These are phyloP conservation scores for Agrotis clavis DNA, from an alignment of 2,888 invertebrate species.

Conservation along the genomic window DNA sequence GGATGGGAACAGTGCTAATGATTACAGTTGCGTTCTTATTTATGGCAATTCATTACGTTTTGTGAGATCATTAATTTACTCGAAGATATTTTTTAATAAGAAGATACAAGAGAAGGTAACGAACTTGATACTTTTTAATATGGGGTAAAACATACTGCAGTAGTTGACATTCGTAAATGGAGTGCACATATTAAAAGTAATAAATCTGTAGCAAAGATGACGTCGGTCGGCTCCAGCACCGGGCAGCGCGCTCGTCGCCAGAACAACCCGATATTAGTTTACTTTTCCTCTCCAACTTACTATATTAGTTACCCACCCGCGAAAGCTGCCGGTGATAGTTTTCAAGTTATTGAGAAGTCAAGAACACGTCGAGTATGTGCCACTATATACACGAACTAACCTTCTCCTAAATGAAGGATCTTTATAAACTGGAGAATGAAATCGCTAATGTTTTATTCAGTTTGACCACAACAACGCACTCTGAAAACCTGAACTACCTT, in stretches of 20 bases:
- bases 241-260: slow-evolving; percentile 75
- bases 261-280: slow-evolving; percentile 91
- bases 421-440: slow-evolving; percentile 46
- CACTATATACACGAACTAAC: slow-evolving; percentile 34
- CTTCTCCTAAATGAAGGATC: slow-evolving; percentile 41
- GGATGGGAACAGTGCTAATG: slow-evolving; percentile 87
- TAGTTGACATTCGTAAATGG: slow-evolving; percentile 76
- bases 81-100: slow-evolving; percentile 5
- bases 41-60: slow-evolving; percentile 62
- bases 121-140: slow-evolving; percentile 17
- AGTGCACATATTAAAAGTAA: slow-evolving; percentile 87
- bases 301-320: slow-evolving; percentile 89
- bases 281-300: slow-evolving; percentile 91
- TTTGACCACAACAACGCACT: slow-evolving; percentile 38
- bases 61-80: slow-evolving; percentile 47
- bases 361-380: slow-evolving; percentile 72
- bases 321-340: slow-evolving; percentile 86
- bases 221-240: slow-evolving; percentile 65
- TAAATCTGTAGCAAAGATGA: slow-evolving; percentile 85
- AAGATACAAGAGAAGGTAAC: background rate
- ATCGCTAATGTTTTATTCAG: slow-evolving; percentile 43
- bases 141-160: slow-evolving; percentile 61
- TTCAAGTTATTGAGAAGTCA: slow-evolving; percentile 87
- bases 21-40: slow-evolving; percentile 83
- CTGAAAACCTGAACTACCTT: slow-evolving; percentile 30